Evolutionary conservation across 1,140 invertebrate genomes (phyloP), one percentile per base, ranked within the genome.

Genomic region (Magallana gigas): DNA sequence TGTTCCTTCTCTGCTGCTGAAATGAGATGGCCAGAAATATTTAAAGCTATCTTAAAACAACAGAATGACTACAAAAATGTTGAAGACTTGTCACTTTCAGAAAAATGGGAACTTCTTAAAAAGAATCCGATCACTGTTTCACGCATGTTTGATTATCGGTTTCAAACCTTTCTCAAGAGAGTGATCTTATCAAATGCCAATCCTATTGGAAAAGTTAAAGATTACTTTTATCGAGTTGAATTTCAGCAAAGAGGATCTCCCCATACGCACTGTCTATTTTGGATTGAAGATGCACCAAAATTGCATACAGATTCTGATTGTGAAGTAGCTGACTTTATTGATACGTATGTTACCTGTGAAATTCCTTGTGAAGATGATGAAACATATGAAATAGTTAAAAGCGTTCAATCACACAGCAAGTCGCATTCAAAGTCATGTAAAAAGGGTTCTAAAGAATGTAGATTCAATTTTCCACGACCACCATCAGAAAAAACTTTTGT

Each of bases 261-360:
- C 56, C 68, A 85, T 23, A 81, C 94, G 29, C 94, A 95, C 88
- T 91, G 93, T 48, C 87, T 95, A 8, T 81, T 94, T 23, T 95
- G 94, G 94, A 83, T 23, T 23, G 23, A 23, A 23, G 23, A 23
- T 23, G 23, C 23, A 23, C 23, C 23, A 23, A 23, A 23, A 23
- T 23, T 23, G 23, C 23, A 23, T 23, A 23, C 23, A 23, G 23
- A 23, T 23, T 23, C 23, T 23, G 23, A 23, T 23, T 23, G 23
- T 23, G 23, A 23, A 23, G 23, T 23, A 23, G 23, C 23, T 23
- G 23, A 23, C 23, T 23, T 23, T 23, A 23, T 23, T 23, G 23
- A 23, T 1, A 23, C 23, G 23, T 23, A 23, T 23, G 23, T 23
- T 23, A 23, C 23, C 11, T 90, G 89, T 81, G 76, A n/a, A 57